Evolutionary conservation across 2,797 vertebrate genomes (phyloP).

Genomic region (Leucoraja ocellata): DNA sequence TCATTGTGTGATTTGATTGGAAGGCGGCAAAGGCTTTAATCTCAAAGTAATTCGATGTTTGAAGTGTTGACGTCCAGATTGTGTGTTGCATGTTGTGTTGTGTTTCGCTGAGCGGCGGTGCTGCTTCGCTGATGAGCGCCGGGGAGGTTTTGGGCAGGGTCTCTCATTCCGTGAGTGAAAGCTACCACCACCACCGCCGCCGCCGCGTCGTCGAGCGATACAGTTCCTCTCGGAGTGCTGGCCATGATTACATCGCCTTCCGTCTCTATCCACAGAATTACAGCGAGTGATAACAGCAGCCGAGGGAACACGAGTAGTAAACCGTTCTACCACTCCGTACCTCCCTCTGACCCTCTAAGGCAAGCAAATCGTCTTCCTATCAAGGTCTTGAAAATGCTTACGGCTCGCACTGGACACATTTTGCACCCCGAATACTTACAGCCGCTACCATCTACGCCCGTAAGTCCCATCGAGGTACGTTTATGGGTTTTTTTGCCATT

Average conservation of each 20-base stretch:
- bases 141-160: constrained; percentile 26
- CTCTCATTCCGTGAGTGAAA: constrained; percentile 39
- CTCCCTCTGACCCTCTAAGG: constrained; percentile 80
- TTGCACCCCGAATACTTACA: constrained; percentile 94
- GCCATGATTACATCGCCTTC: constrained; percentile 92
- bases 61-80: constrained; percentile 82
- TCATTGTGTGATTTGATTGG: constrained; percentile 68
- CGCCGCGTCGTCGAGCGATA: constrained; percentile 44
- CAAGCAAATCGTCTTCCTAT: constrained; percentile 88
- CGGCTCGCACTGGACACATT: constrained; percentile 88
- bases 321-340: constrained; percentile 67
- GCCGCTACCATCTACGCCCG: constrained; percentile 83
- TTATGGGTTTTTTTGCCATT: neutral
- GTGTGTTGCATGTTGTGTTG: constrained; percentile 69
- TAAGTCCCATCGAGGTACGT: constrained; percentile 95
- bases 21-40: constrained; percentile 87
- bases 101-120: constrained; percentile 58
- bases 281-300: constrained; percentile 52
- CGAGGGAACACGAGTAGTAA: constrained; percentile 56
- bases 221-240: constrained; percentile 53
- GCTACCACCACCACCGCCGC: constrained; percentile 20
- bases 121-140: constrained; percentile 36
- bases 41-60: constrained; percentile 79
- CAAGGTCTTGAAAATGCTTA: constrained; percentile 93
- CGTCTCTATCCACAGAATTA: constrained; percentile 83